A percentile compares a stretch with the other conserved stretches of the same genome.
Conservation (phyloP, 2,888 invertebrate genomes). For the Plutella xylostella region DNA sequence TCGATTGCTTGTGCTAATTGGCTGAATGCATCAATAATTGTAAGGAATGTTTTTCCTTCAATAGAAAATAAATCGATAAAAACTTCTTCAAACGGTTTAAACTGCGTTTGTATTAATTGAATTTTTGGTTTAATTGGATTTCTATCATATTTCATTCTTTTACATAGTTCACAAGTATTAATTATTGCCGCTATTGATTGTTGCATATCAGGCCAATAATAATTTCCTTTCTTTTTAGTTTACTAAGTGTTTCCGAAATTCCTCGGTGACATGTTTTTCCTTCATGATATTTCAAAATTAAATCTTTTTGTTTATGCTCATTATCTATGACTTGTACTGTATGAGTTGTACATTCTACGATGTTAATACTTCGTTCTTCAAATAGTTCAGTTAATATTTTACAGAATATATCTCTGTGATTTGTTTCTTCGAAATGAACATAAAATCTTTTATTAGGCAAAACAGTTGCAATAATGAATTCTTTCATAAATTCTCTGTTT, state of each 20-base stretch:
- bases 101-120: conserved; percentile 21
- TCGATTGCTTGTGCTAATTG: conserved; percentile 23
- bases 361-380: conserved; percentile 10
- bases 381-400: conserved; percentile 9
- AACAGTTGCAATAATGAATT: background rate
- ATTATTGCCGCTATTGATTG: conserved; percentile 15
- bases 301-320: conserved; percentile 14
- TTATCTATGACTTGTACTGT: conserved; percentile 7
- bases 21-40: conserved; percentile 22
- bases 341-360: conserved; percentile 17
- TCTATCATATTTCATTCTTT: conserved; percentile 17
- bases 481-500: background rate
- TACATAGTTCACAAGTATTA: conserved; percentile 21
- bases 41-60: conserved; percentile 13
- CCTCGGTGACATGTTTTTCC: conserved; percentile 19
- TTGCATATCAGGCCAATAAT: conserved; percentile 15
- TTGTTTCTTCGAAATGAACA: background rate
- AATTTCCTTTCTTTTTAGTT: conserved; percentile 4
- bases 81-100: background rate
- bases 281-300: conserved; percentile 15
- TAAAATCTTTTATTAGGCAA: background rate
- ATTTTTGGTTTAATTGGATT: conserved; percentile 20
- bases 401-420: background rate
- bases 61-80: conserved; percentile 5
- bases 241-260: conserved; percentile 16